phyloP scores from a whole-genome alignment of 2,888 invertebrate species.

The Clistopyga incitator region DNA sequence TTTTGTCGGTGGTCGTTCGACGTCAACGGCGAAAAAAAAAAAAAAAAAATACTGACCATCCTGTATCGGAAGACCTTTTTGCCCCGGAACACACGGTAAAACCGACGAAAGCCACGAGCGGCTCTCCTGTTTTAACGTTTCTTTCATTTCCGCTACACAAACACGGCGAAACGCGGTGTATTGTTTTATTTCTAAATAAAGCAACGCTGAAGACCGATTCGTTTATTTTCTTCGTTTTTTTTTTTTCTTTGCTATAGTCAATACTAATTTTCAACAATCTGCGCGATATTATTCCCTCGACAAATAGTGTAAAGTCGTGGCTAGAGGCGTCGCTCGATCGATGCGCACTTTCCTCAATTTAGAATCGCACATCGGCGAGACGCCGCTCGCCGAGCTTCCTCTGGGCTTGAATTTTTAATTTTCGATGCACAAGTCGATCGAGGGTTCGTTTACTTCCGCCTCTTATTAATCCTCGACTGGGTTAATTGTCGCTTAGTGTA shows the following conservation, averaged over 20 bases:
- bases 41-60: conserved; percentile 51
- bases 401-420: conserved; percentile 9
- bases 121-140: not conserved
- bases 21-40: conserved; percentile 19
- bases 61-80: conserved; percentile 40
- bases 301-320: conserved; percentile 42
- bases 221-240: not conserved
- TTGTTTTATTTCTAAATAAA: not conserved
- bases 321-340: conserved; percentile 30
- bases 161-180: not conserved
- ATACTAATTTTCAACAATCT: conserved; percentile 40
- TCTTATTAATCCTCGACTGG: not conserved
- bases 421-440: not conserved
- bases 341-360: conserved; percentile 57
- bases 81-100: conserved; percentile 7
- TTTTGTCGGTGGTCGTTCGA: conserved; percentile 39
- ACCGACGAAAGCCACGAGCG: conserved; percentile 8
- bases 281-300: conserved; percentile 7
- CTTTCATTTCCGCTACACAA: not conserved
- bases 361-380: conserved; percentile 29
- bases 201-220: not conserved
- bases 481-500: not conserved
- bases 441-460: conserved; percentile 21
- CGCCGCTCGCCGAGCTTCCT: not conserved
- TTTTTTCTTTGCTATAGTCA: conserved; percentile 3